Percentiles rank a stretch among this genome's conserved stretches.
These are phyloP conservation scores for Dendrocincla tyrannina DNA, from an alignment of 2,797 vertebrate genomes.

Conservation along the genomic window DNA sequence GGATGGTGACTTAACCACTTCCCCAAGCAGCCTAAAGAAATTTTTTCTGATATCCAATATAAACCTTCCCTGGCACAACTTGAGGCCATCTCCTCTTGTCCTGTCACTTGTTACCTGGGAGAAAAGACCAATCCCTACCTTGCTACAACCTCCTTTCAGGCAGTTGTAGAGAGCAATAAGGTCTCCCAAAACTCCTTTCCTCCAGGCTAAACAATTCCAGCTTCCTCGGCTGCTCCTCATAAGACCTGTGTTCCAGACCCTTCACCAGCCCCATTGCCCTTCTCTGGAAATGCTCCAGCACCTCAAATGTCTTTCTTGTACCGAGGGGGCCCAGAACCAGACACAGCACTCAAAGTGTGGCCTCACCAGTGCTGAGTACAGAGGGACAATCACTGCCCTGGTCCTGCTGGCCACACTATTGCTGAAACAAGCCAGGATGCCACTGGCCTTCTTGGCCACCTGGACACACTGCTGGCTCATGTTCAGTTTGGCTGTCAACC, in stretches of 20 bases:
- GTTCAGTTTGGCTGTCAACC: fast-evolving
- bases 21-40: neutral
- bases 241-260: neutral
- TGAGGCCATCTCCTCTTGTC: neutral
- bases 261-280: neutral
- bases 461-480: neutral
- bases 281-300: neutral
- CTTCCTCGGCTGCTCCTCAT: neutral
- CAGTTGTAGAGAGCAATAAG: neutral
- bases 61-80: neutral
- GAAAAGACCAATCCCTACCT: neutral
- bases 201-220: neutral
- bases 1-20: neutral
- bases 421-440: neutral
- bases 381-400: neutral
- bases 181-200: neutral
- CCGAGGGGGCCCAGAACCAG: neutral
- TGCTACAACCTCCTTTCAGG: fast-evolving
- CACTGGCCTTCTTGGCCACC: neutral
- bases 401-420: neutral
- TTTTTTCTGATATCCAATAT: neutral
- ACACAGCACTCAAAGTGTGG: neutral
- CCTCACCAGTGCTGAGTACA: neutral
- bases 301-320: neutral
- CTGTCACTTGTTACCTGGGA: neutral